phyloP scores from a whole-genome alignment of 1,140 invertebrate genomes.

The Magallana ariakensis region DNA sequence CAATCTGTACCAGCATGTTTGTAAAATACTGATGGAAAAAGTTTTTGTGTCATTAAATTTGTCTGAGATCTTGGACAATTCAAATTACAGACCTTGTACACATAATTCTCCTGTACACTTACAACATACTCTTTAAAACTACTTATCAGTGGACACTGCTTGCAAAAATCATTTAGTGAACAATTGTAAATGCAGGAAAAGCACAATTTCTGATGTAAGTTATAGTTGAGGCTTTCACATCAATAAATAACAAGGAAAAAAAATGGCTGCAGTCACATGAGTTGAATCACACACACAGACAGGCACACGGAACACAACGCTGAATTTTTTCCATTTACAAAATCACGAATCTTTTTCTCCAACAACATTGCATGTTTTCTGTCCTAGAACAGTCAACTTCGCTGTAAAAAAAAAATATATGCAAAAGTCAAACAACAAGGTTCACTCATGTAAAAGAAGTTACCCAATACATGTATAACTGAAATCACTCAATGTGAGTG shows the following conservation, averaged over 20 bases:
- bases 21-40: not conserved
- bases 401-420: slow-evolving; percentile 50
- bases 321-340: not conserved
- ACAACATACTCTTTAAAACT: too few relatives aligned
- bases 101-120: too few relatives aligned
- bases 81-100: not conserved
- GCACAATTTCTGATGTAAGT: not conserved
- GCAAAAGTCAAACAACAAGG: not conserved
- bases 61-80: not conserved
- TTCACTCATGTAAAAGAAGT: too few relatives aligned
- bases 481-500: too few relatives aligned
- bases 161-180: too few relatives aligned
- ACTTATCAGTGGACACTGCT: too few relatives aligned
- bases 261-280: not conserved
- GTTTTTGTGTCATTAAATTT: not conserved
- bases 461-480: too few relatives aligned
- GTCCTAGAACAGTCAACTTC: slow-evolving; percentile 55
- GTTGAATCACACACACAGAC: not conserved
- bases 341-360: not conserved
- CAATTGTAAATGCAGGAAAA: too few relatives aligned
- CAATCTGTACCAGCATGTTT: not conserved
- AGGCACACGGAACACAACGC: not conserved
- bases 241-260: slow-evolving; percentile 24
- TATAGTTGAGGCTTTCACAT: not conserved
- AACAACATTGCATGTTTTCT: slow-evolving; percentile 48